These are phyloP conservation scores for Ashinkailepas kermadecensis DNA, from an alignment of 2,888 invertebrate species.

Conservation along the genomic window DNA sequence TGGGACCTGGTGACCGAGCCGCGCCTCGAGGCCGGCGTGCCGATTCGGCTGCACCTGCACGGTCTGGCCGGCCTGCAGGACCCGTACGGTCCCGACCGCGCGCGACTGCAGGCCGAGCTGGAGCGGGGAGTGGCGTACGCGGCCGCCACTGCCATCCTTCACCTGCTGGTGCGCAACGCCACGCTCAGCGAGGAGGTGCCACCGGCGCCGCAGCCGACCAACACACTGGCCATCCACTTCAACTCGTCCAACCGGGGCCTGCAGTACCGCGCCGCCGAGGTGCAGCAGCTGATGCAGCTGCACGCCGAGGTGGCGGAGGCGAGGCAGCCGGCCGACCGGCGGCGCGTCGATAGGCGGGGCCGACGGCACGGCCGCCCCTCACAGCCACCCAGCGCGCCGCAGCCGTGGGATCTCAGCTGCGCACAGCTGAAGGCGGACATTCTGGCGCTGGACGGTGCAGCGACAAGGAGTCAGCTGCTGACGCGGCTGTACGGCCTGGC, in stretches of 20 bases:
- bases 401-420: conserved; percentile 17
- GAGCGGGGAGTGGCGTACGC: background rate
- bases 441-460: background rate
- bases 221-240: background rate
- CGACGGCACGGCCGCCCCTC: background rate
- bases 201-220: conserved; percentile 16
- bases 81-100: conserved; percentile 17
- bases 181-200: conserved; percentile 18
- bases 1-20: conserved; percentile 17
- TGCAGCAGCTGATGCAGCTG: background rate
- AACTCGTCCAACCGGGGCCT: background rate
- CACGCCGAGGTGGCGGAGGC: background rate
- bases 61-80: conserved; percentile 14
- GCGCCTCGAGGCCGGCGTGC: conserved; percentile 18
- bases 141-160: background rate
- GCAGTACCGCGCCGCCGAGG: background rate
- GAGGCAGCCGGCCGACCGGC: background rate
- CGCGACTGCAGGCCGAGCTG: background rate
- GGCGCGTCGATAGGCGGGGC: background rate
- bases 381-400: background rate
- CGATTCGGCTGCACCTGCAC: background rate
- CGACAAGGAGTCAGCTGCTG: background rate
- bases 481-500: conserved; percentile 1
- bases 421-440: background rate
- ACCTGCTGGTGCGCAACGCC: conserved; percentile 16